These are phyloP conservation scores for Drepanosiphum platanoidis DNA, from an alignment of 2,888 invertebrate genomes.

Conservation along the genomic window DNA sequence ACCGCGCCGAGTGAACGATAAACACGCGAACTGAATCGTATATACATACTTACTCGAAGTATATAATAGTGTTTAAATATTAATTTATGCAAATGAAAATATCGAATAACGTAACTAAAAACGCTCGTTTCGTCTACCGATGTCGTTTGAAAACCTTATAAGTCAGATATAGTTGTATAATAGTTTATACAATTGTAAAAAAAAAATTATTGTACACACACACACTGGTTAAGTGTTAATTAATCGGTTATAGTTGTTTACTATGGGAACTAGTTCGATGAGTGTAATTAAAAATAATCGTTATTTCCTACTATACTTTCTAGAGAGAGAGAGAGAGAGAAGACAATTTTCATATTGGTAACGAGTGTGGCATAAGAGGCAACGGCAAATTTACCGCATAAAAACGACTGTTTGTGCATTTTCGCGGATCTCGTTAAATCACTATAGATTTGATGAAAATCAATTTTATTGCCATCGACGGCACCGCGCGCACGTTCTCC, in stretches of 20 bases:
- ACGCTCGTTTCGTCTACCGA: no score
- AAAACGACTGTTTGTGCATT: not conserved
- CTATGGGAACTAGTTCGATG: not conserved
- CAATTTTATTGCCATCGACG: not conserved
- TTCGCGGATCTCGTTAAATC: not conserved
- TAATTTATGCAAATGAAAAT: not conserved
- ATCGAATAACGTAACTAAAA: not conserved
- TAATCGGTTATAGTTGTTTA: not conserved
- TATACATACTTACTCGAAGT: not conserved
- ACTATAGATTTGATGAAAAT: not conserved
- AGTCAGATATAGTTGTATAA: not conserved
- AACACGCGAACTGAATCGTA: no score
- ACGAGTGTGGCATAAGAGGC: not conserved
- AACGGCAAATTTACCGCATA: not conserved
- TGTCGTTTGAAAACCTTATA: no score
- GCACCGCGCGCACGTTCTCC: not conserved
- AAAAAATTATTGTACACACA: not conserved
- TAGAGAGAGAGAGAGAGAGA: no score
- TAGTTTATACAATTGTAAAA: not conserved
- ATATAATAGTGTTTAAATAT: not conserved
- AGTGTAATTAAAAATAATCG: constrained; percentile 13
- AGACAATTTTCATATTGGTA: not conserved
- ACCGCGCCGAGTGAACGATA: not conserved
- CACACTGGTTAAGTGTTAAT: not conserved
- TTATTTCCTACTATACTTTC: constrained; percentile 37